These are phyloP conservation scores for Chymomyza procnemis DNA, from an alignment of 2,888 invertebrate species.

Conservation along the genomic window DNA sequence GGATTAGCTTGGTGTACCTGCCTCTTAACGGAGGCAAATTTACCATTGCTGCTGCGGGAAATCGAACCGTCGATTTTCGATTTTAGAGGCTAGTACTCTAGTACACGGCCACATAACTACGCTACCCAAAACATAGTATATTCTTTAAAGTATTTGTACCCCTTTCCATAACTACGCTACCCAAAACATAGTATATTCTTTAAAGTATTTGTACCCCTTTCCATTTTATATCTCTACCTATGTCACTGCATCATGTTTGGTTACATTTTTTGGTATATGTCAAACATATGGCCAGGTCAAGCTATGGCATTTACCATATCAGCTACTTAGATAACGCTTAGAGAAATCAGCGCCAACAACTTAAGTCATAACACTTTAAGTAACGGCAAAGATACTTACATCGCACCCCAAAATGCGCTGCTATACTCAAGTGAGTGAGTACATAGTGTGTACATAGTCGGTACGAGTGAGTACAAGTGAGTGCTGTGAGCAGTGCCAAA, in stretches of 20 bases:
- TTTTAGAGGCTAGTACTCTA: too few species aligned
- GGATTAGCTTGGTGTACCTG: too few species aligned
- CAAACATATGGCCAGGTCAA: constrained; percentile 39
- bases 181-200: too few species aligned
- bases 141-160: too few species aligned
- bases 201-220: too few species aligned
- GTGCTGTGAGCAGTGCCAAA: constrained; percentile 22
- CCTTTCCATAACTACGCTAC: too few species aligned
- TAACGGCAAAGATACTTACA: constrained; percentile 37
- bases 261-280: background rate
- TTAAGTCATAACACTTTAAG: constrained; percentile 64
- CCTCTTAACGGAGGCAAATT: too few species aligned
- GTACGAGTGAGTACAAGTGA: background rate
- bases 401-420: background rate
- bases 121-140: too few species aligned
- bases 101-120: too few species aligned
- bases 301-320: constrained; percentile 1
- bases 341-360: constrained; percentile 51
- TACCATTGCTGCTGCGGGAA: too few species aligned
- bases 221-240: too few species aligned
- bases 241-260: background rate
- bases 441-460: background rate
- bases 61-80: too few species aligned
- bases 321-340: constrained; percentile 54
- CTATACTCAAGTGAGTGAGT: background rate